phyloP scores from a whole-genome alignment of 2,113 vertebrate genomes.

The Vulpes lagopus region DNA sequence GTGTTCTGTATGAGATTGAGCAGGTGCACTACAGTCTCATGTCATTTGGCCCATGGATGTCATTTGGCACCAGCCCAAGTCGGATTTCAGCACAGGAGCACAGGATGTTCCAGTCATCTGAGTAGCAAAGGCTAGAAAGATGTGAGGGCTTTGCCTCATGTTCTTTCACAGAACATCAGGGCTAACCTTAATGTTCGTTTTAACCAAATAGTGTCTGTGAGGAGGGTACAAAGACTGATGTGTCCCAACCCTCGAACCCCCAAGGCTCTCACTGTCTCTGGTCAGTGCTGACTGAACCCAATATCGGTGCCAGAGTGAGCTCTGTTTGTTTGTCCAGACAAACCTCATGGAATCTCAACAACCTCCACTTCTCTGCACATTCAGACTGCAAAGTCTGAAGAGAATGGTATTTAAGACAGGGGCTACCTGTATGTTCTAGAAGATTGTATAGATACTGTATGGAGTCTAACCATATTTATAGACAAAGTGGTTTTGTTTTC shows the following conservation, averaged over 20 bases:
- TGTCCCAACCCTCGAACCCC: neutral
- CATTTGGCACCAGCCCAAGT: conserved; percentile 66
- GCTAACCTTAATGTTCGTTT: conserved; percentile 3
- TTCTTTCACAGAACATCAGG: conserved; percentile 22
- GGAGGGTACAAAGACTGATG: neutral
- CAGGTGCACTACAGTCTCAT: neutral
- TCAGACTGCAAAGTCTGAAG: neutral
- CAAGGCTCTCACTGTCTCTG: neutral
- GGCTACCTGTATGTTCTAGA: neutral
- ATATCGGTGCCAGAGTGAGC: neutral
- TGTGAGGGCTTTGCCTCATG: neutral
- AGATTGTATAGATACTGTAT: neutral
- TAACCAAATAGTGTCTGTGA: neutral
- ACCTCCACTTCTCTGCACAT: neutral
- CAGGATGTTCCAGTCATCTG: neutral
- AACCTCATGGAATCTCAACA: neutral
- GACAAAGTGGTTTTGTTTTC: conserved; percentile 10
- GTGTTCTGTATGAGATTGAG: conserved; percentile 1
- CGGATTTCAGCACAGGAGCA: conserved; percentile 29
- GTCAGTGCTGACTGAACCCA: neutral
- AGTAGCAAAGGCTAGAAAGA: conserved; percentile 31
- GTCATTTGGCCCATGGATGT: conserved; percentile 41
- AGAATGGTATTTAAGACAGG: neutral
- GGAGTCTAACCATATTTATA: neutral
- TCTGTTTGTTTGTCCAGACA: neutral